phyloP scores from a whole-genome alignment of 1,140 invertebrate genomes.

The Heliothis subflexa region DNA sequence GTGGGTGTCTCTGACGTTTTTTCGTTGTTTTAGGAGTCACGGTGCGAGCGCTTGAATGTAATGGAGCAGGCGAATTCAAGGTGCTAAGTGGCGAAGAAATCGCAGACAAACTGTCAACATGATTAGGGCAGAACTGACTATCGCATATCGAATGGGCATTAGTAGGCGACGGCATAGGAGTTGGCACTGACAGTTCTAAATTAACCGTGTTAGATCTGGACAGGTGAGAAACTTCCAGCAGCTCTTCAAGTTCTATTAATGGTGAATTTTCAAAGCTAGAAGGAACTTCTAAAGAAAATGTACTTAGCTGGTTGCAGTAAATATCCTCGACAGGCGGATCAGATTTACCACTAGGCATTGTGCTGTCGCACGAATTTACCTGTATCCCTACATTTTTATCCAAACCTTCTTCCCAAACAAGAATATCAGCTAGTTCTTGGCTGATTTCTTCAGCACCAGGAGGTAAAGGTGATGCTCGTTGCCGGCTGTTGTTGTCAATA shows the following conservation, averaged over 20 bases:
- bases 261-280: conserved; percentile 15
- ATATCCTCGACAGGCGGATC: neutral
- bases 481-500: neutral
- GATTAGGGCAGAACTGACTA: conserved; percentile 3
- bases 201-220: neutral
- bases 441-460: conserved; percentile 8
- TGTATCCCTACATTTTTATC: neutral
- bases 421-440: neutral
- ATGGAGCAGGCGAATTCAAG: neutral
- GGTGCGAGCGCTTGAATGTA: neutral
- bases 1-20: neutral
- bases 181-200: neutral
- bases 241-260: conserved; percentile 10
- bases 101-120: neutral
- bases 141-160: neutral
- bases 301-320: neutral
- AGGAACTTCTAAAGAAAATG: conserved; percentile 6
- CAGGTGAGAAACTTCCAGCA: neutral
- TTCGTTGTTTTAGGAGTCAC: neutral
- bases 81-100: neutral
- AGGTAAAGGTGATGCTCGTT: neutral
- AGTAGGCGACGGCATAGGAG: conserved; percentile 1
- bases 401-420: neutral
- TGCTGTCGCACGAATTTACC: neutral
- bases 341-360: neutral